Conservation (phyloP, 2,113 vertebrate genomes). For the Gorsachius goisagi region DNA sequence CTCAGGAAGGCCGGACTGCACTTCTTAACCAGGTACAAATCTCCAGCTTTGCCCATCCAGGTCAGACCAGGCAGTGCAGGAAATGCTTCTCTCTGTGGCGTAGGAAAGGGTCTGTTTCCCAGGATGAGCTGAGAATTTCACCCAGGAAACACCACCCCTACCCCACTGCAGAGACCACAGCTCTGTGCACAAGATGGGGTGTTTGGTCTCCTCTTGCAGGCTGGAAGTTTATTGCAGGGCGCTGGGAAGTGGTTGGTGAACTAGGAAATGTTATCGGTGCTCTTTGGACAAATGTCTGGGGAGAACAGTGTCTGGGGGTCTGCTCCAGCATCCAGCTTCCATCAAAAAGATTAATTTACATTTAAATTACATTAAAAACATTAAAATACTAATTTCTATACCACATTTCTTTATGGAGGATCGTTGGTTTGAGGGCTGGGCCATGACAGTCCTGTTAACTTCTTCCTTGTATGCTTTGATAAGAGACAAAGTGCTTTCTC, state of each 20-base stretch:
- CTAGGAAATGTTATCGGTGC: neutral
- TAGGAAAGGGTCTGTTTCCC: neutral
- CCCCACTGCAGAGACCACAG: neutral
- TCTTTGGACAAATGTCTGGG: neutral
- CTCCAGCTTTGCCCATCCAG: neutral
- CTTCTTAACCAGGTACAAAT: neutral
- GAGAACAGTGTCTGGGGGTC: neutral
- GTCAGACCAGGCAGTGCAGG: neutral
- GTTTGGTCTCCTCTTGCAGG: neutral
- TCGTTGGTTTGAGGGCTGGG: neutral
- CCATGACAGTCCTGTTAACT: neutral
- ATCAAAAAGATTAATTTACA: too few species aligned
- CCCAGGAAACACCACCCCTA: neutral
- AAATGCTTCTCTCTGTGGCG: neutral
- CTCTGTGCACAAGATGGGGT: rapidly evolving
- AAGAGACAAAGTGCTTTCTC: neutral
- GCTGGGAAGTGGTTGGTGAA: neutral
- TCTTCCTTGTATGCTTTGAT: neutral
- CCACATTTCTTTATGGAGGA: neutral
- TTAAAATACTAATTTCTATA: neutral
- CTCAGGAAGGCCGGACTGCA: neutral
- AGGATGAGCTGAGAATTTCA: neutral
- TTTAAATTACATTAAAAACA: too few species aligned
- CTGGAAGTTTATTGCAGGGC: too few species aligned
- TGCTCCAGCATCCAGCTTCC: neutral